Conservation (phyloP, 2,888 invertebrate species). For the Apeira syringaria region DNA sequence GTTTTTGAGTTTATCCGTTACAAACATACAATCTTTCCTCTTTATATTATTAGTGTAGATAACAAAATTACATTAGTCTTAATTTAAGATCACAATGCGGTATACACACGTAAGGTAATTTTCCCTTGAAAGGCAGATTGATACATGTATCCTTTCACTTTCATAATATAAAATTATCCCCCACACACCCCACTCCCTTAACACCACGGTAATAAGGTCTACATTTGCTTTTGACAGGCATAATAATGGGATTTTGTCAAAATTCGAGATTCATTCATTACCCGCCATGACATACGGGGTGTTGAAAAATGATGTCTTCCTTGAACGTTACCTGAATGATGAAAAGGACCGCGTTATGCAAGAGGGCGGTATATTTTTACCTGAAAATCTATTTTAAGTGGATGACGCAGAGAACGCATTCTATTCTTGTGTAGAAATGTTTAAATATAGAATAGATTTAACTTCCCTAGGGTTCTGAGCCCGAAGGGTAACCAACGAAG, state of each 20-base stretch:
- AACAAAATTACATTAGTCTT: too few relatives aligned
- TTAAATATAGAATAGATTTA: neutral
- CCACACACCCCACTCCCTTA: neutral
- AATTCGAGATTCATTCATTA: slow-evolving; percentile 46
- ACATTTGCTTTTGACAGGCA: slow-evolving; percentile 8
- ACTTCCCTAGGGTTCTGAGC: too few relatives aligned
- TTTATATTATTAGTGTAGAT: too few relatives aligned
- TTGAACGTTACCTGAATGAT: slow-evolving; percentile 42
- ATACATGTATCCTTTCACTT: neutral
- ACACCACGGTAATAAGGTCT: slow-evolving; percentile 2
- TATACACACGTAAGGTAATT: too few relatives aligned
- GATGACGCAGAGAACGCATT: neutral
- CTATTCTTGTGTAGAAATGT: too few relatives aligned
- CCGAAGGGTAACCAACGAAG: too few relatives aligned
- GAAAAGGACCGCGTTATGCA: slow-evolving; percentile 37
- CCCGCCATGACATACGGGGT: slow-evolving; percentile 40
- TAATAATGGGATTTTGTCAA: slow-evolving; percentile 27
- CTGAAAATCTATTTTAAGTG: slow-evolving; percentile 20
- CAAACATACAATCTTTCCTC: too few relatives aligned
- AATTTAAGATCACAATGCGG: too few relatives aligned
- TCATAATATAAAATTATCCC: neutral
- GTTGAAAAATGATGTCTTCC: slow-evolving; percentile 55
- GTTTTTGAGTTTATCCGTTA: too few relatives aligned
- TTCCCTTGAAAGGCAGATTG: too few relatives aligned
- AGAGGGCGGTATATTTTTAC: slow-evolving; percentile 6